These are phyloP conservation scores for Philaethria dido DNA, from an alignment of 2,888 invertebrate genomes.

Conservation along the genomic window DNA sequence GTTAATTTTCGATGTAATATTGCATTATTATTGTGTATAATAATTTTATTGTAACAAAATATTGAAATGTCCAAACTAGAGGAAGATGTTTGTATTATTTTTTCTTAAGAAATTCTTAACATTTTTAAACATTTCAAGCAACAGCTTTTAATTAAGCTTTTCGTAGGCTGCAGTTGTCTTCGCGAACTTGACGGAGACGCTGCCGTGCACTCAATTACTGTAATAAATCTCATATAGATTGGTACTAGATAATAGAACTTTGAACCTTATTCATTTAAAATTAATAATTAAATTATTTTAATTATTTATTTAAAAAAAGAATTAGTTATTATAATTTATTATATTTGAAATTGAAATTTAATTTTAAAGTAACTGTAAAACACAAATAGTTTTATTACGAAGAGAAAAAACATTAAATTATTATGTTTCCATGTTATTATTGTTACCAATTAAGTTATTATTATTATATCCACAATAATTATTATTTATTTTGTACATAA, in stretches of 20 bases:
- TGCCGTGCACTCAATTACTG: conserved; percentile 11
- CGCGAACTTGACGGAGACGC: conserved; percentile 5
- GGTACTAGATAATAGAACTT: background rate
- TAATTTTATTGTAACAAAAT: no score
- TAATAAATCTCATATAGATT: background rate
- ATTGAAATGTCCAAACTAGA: background rate
- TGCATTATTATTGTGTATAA: background rate
- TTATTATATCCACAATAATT: no score
- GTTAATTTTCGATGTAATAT: background rate
- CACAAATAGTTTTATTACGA: background rate
- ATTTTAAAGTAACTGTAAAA: background rate
- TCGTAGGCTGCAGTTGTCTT: background rate
- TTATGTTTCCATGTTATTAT: no score
- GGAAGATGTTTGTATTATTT: no score
- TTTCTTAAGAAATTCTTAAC: background rate
- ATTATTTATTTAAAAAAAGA: no score
- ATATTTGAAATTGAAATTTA: background rate
- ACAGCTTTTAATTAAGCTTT: conserved; percentile 2
- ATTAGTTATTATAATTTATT: background rate
- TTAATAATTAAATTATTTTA: background rate
- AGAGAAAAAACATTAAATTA: background rate
- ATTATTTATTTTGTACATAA: no score
- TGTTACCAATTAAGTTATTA: no score
- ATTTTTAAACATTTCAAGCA: background rate
- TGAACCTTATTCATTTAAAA: background rate